A percentile compares a stretch with the other conserved stretches of the same genome.
Conservation (phyloP, 2,113 vertebrate genomes). For the Rattus norvegicus region GRCr8 NC_086039.1:130731001-130731500, state of each 20-base stretch:
- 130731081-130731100: neutral
- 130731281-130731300: neutral
- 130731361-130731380: neutral
- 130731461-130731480: neutral
- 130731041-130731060: neutral
- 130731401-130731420: neutral
- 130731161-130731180: neutral
- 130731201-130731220: neutral
- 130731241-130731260: neutral
- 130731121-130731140: neutral
- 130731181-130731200: neutral
- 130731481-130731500: neutral
- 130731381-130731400: neutral
- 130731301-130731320: neutral
- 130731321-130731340: neutral
- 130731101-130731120: neutral
- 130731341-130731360: neutral
- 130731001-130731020: neutral
- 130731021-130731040: conserved; percentile 18
- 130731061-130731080: conserved; percentile 34
- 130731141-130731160: neutral
- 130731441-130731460: neutral
- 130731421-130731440: neutral
- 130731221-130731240: neutral
- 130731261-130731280: conserved; percentile 12